Base-by-base conservation (phyloP, 2,797 vertebrate genomes). In the Scolopax bukidnonensis region DNA sequence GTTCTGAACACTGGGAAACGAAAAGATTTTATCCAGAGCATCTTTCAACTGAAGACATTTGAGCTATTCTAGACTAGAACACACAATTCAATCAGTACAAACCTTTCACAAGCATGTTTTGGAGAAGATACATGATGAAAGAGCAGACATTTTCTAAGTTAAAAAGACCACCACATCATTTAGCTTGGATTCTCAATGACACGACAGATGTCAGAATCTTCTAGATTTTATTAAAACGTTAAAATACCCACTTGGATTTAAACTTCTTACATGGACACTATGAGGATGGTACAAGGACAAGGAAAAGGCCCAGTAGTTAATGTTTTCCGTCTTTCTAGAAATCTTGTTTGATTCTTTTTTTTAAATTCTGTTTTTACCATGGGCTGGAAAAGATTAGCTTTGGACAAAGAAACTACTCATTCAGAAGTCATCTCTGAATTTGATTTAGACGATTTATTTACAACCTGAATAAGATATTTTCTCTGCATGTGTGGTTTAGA, bases 11-110 rank as follows among this genome's bases (percentile, higher is more conserved):
- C 33, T 70, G 64, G 23, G 32, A 74, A 87, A 69, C 54, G 78
- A 78, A 78, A 91, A 88, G 65, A 94, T 86, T 84, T 94, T 81
- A 70, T 90, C 65, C 48, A 86, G 76, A 84, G 81, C 57, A 71
- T 78, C 70, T 92, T 96, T 90, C 84, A 84, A 2, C 32, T 50
- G 59, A 93, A 92, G 77, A 48, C 24, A 75, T n/a, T 69, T 84
- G 65, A 94, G 41, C 32, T 95, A 68, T 90, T 90, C 90, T 79
- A 51, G 60, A 60, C 75, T 88, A 85, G 85, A 94, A 83, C 61
- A 91, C 1, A 38, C 13, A 69, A 71, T 64, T 70, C 64, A n/a
- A 74, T 80, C 57, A 77, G 30, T 61, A 75, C 33, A 64, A 53
- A 93, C 51, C 15, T 77, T 93, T 95, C 54, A 77, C n/a, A 79